Base-by-base conservation (phyloP, 2,113 vertebrate genomes). In the Bufo bufo region DNA sequence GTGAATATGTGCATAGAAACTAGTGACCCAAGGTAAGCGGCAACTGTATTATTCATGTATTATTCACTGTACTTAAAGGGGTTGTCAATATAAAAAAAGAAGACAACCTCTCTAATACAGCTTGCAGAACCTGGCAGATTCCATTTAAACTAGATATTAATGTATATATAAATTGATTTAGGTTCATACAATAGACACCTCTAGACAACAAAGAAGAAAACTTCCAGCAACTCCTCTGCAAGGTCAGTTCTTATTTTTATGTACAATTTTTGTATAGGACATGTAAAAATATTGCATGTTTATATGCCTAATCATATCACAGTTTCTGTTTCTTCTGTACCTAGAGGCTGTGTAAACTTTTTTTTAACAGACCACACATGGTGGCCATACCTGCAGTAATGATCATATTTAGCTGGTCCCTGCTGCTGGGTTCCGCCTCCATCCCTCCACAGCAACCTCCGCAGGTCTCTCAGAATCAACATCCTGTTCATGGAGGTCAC, bases 181-280 rank as follows among this genome's bases (percentile, higher is more conserved):
- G 97, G 95, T 97, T 89, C 96, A 99, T 84, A 99, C 97, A 82
- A 96, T 99, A 92, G 97, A 98, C 93, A 95, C 97, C 10, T 99
- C 98, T 3, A 96, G 98, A 90, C 97, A 98, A 91, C 97, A 98
- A 92, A 97, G 98, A 92, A 95, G 98, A 91, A 99, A 98, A 86
- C 95, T 99, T 58, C 98, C 98, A 17, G 97, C 97, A 16, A 97
- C 98, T 45, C 98, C 98, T 4, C 65, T 96, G 83, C 95, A 95
- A 97, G 97, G 97, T 99, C 90, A 59, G 71, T 14, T 59, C 16
- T 19, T 49, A 49, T 75, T 6, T 4, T 47, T 74, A 19, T 47
- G 17, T 74, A 45, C 4, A 47, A 9, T 47, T 71, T 14, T 14
- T 6, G 12, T 71, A 13, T 71, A 33, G 9, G 4, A 14, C 43